Evolutionary conservation across 2,888 invertebrate genomes (phyloP).

Genomic region (Lacanobia wlatinum): DNA sequence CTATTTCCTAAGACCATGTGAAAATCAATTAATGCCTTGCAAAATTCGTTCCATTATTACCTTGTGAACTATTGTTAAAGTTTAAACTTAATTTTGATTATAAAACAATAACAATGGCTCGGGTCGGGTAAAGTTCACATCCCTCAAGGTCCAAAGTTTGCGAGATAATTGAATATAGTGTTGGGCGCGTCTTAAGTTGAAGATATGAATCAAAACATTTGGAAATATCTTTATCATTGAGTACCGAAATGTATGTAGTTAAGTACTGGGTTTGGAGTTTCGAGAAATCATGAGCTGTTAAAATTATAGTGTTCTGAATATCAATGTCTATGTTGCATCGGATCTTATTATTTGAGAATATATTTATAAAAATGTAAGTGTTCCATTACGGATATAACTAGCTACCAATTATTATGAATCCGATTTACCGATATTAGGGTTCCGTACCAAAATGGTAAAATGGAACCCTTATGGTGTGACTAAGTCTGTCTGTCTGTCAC

Average conservation of each 20-base stretch:
- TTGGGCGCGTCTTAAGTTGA: slow-evolving; percentile 44
- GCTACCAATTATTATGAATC: neutral
- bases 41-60: slow-evolving; percentile 62
- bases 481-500: too few species aligned
- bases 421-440: neutral
- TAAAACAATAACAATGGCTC: slow-evolving; percentile 71
- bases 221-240: slow-evolving; percentile 47
- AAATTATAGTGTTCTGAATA: slow-evolving; percentile 27
- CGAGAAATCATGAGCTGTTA: slow-evolving; percentile 8
- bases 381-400: neutral
- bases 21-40: slow-evolving; percentile 60
- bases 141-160: slow-evolving; percentile 60
- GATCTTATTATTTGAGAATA: neutral
- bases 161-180: slow-evolving; percentile 56
- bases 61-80: slow-evolving; percentile 71
- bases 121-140: slow-evolving; percentile 67
- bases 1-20: slow-evolving; percentile 67
- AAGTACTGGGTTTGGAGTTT: slow-evolving; percentile 16
- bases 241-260: slow-evolving; percentile 17
- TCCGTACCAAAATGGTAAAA: too few species aligned
- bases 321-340: neutral
- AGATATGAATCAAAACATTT: slow-evolving; percentile 56
- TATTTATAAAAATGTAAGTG: neutral
- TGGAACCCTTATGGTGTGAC: too few species aligned
- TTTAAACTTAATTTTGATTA: slow-evolving; percentile 68